Base-by-base conservation (phyloP, 1,140 invertebrate species). In the Drosophila murphyi region DNA sequence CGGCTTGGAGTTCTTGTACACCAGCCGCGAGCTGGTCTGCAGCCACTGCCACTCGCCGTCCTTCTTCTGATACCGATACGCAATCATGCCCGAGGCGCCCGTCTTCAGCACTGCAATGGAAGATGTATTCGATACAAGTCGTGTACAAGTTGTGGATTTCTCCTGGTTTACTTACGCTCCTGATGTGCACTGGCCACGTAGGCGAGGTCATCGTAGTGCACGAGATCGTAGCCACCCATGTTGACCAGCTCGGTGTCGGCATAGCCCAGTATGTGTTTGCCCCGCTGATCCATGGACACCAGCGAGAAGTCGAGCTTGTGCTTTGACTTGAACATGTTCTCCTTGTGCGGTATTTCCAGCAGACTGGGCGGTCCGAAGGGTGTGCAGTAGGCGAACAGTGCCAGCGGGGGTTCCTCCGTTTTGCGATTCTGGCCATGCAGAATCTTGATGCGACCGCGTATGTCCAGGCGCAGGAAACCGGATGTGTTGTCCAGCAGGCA, bases 1-100 rank as follows among this genome's bases (percentile, higher is more conserved):
- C 2, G 98, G 98, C 93, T 99, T 99, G 72, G 98, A 99, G 93
- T 99, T 99, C 93, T 99, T 99, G 93, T 99, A 99, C 37, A 99
- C 98, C 52, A 99, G 95, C 82, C 98, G 94, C 4, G 98, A 99
- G 79, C 97, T 98, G 0, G 98, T 99, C 94, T 99, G 99, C 31
- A 99, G 93, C 98, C 98, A 99, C 93, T 99, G 97, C 98, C 98
- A 99, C 73, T 96, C 96, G 3, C 96, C 96, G 48, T 98, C 97
- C 93, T 99, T 98, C 50, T 97, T 98, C 93, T 98, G 96, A 91
- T 98, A 97, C 86, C 98, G 95, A 91, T 99, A 99, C 51, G 98
- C 98, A 82, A 99, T 99, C 95, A 99, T 97, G 4, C 98, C 98
- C 29, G 98, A 99, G 83, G 98, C 98, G 70, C 98, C 98, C 32